Evolutionary conservation across 2,113 vertebrate species (phyloP), one percentile per base, ranked within the genome.

Genomic region (Oxygymnocypris stewartii): DNA sequence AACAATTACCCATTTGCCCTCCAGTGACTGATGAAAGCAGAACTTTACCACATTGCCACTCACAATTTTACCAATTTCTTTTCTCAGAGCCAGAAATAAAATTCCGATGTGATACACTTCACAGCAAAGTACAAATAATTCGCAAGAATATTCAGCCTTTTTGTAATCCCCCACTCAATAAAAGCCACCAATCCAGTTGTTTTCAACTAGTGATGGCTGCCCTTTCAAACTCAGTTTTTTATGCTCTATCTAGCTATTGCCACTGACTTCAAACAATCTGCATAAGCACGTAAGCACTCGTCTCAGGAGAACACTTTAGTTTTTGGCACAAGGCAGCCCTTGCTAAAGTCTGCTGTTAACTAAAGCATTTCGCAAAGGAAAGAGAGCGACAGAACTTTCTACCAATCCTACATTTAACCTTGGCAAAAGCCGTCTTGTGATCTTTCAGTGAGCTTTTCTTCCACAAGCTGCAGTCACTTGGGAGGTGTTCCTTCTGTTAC

Each of bases 201-300:
- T 44, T 69, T 87, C 82, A 37, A 69, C 63, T 28, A 74, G n/a
- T 82, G 88, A 89, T 89, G 88, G 90, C 76, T 87, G 82, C 63
- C 80, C 82, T 90, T 88, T 90, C 67, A 94, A 86, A 88, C 90
- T 89, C 85, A 71, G 8, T 6, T 77, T 90, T 87, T 81, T 80
- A 86, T 91, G 90, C 92, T 88, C 91, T 87, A 59, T 87, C 91
- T 88, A 89, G 91, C 82, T 71, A 85, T 84, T 90, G 54, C 74
- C 91, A 94, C 93, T 94, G 93, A 96, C 95, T 92, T 91, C 85
- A 81, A 80, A 92, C 90, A 47, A 88, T 86, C 69, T 92, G 88
- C 89, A 88, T 90, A 91, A 89, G 90, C 87, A 92, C 91, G 88
- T 89, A 90, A 89, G 90, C 87, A 92, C 92, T 87, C 86, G 93